Evolutionary conservation across 35 echinoderm and acorn worm species (phyloP), one percentile per base, ranked within the genome.

Genomic region (Anneissia japonica): DNA sequence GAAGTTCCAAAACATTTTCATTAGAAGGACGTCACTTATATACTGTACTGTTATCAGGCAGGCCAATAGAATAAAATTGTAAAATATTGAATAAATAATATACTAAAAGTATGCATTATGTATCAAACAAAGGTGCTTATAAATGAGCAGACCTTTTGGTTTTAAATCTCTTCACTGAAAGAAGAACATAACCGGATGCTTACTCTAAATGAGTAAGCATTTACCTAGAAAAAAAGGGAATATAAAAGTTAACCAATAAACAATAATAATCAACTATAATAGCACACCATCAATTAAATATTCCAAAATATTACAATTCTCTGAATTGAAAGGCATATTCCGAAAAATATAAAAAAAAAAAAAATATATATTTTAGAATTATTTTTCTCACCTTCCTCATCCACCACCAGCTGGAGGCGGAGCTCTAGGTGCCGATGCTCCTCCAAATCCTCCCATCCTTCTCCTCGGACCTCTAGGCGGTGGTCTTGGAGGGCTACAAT

Each of bases 371-470:
- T n/a, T n/a, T n/a, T n/a, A n/a, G n/a, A n/a, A n/a, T n/a, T n/a
- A n/a, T n/a, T n/a, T n/a, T 64, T 64, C 9, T 30, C 40, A 81
- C 79, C 79, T 81, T 81, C 79, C 79, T 81, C 79, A 81, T 81
- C 79, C 79, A 81, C 79, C 79, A 38, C 79, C 79, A 39, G 79
- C 79, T 37, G 79, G 79, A 7, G 79, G 79, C 12, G 79, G 79
- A 4, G 79, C 35, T 10, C n/a, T 81, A 0, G 79, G 79, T 28
- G 10, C 79, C 3, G 35, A 36, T 81, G 10, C 36, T 81, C 79
- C 79, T 9, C 79, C 79, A 81, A 81, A 81, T 81, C 79, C 79
- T 81, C 79, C 79, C 79, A 81, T 81, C 30, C 79, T 81, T 30
- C 79, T 81, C 36, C 79, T 38, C 0, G 79, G 79, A 23, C 35